Evolutionary conservation across 2,113 vertebrate species (phyloP), one percentile per base, ranked within the genome.

Genomic region (Oreocharis arfaki): DNA sequence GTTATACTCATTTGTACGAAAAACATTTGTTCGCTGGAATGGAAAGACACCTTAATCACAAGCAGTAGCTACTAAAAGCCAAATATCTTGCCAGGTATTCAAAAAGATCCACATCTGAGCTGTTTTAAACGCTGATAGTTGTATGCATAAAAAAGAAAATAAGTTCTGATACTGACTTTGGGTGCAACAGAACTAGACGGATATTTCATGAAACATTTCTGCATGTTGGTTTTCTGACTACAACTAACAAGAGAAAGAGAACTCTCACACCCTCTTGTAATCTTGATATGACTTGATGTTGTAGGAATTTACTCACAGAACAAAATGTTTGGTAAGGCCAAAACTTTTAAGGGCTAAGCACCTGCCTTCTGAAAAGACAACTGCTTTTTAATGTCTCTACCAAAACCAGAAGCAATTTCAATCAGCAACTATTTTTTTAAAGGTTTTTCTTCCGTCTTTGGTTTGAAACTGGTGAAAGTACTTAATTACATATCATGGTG

Each of bases 121-220:
- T 71, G 20, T 82, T 92, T 59, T n/a, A 75, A 84, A 79, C 19
- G 27, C 5, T 49, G 7, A 35, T 14, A 57, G 3, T 27, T 65
- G 11, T 6, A 21, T 39, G 9, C 59, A 41, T 30, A 50, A 33
- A 53, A 86, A 79, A 52, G 19, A 67, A 93, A 74, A 2, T 24
- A 22, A 68, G 3, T 55, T 69, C 33, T 61, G 11, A 33, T 60
- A 52, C 3, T 84, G 37, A 59, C 28, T 80, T 91, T 42, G 30
- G 2, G 12, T 76, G 8, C 10, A 71, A 56, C 5, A 50, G 63
- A 76, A 64, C 11, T 33, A 64, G 35, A 60, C 11, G 0, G 0
- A 14, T 37, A 64, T 73, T 80, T 64, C 20, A 55, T 37, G 23
- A 75, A 21, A 3, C 30, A 11, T 35, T 86, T 16, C 47, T 68